Base-by-base conservation (phyloP, 2,797 vertebrate genomes). In the Gambelia wislizenii region DNA sequence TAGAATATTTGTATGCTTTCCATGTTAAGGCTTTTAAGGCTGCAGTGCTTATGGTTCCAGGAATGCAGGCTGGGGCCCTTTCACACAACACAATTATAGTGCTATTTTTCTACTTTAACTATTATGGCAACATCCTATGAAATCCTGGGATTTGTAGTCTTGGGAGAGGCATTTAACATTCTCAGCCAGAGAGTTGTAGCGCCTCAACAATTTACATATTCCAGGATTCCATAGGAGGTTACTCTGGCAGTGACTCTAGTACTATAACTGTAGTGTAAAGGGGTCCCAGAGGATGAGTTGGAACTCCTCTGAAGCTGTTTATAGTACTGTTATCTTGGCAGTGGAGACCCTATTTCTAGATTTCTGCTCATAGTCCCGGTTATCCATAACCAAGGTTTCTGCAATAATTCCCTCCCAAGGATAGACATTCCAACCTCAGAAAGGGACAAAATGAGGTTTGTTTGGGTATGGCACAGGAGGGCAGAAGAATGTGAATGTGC, bases 1-100 rank as follows among this genome's bases (percentile, higher is more conserved):
- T 49, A 54, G 25, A 84, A 59, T 67, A 14, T 59, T 42, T 84
- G 49, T 64, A 2, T 76, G 14, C 44, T 88, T 85, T 85, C 36
- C 67, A 59, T 13, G 67, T 64, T 64, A 61, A 89, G 67, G 33
- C 0, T 54, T 2, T 0, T 0, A 27, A 27, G 25, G 42, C 18
- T 10, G 7, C 20, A 44, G 16, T 13, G 42, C 22, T n/a, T n/a
- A n/a, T n/a, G n/a, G n/a, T n/a, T n/a, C n/a, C 20, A 22, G 25
- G 59, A 61, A 64, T 33, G 20, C 64, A 67, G 30, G 33, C 33
- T 3, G 64, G 30, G 33, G 64, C 30, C 30, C 10, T 33, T 33
- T 67, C 64, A 33, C 30, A 13, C 4, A 4, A 67, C 64, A 67
- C 4, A 67, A 67, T 4, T 67, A 33, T 33, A 13, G 64, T 30